phyloP scores from a whole-genome alignment of 2,797 vertebrate species.

The Ctenopoma kingsleyae region DNA sequence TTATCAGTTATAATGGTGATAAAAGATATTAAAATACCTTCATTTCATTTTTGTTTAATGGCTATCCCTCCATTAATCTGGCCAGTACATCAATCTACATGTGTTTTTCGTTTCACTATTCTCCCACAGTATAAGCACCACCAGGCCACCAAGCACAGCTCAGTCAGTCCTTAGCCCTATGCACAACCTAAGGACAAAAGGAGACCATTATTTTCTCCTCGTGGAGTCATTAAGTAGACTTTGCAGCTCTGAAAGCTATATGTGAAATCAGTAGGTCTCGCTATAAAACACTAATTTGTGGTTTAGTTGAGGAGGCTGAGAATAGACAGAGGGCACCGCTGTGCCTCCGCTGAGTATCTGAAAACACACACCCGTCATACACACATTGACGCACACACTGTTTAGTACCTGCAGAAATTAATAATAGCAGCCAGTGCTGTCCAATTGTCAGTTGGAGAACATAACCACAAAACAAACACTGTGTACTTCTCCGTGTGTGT shows the following conservation, averaged over 20 bases:
- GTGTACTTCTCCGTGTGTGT: background rate
- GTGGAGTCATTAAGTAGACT: background rate
- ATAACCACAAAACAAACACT: slow-evolving; percentile 21
- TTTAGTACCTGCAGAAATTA: slow-evolving; percentile 64
- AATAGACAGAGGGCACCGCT: slow-evolving; percentile 10
- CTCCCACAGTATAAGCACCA: background rate
- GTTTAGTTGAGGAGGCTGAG: slow-evolving; percentile 24
- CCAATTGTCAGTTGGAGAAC: slow-evolving; percentile 43
- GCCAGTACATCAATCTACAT: too few species aligned
- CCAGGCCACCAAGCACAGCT: background rate
- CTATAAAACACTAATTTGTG: slow-evolving; percentile 22
- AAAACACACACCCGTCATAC: slow-evolving; percentile 18
- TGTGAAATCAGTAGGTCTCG: slow-evolving; percentile 13
- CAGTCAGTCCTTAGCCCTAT: background rate
- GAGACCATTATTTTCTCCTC: slow-evolving; percentile 11
- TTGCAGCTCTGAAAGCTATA: slow-evolving; percentile 11
- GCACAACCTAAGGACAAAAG: slow-evolving; percentile 2
- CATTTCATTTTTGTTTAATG: too few species aligned
- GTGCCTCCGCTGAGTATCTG: slow-evolving; percentile 19
- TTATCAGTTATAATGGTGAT: too few species aligned
- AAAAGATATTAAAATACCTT: too few species aligned
- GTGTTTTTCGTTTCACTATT: background rate
- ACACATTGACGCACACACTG: slow-evolving; percentile 26
- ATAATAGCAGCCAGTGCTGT: slow-evolving; percentile 57
- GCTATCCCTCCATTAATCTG: too few species aligned